Evolutionary conservation across 1,140 invertebrate species (phyloP).

Genomic region (Scaptomyza pallida): DNA sequence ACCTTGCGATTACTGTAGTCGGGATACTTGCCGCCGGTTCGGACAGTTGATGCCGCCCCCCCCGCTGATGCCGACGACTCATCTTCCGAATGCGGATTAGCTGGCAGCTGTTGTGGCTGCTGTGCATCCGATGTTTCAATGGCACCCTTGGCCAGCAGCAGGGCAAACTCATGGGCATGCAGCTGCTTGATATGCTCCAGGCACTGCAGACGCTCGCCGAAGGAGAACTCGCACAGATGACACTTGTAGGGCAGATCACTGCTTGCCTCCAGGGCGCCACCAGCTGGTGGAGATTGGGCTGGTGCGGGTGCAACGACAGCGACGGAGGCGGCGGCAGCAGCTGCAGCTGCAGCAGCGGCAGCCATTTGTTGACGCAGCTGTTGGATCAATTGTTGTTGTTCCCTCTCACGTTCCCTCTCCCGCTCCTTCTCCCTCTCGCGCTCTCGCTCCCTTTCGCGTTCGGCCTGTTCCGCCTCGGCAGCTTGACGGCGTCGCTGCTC

Average conservation of each 20-base stretch:
- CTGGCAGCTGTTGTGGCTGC: slow-evolving; percentile 60
- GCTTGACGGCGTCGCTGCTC: slow-evolving; percentile 70
- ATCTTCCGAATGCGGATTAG: slow-evolving; percentile 52
- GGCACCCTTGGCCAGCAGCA: slow-evolving; percentile 91
- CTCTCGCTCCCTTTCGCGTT: slow-evolving; percentile 47
- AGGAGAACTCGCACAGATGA: slow-evolving; percentile 95
- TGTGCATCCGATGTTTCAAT: slow-evolving; percentile 87
- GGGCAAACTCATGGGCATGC: slow-evolving; percentile 90
- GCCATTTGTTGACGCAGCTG: slow-evolving; percentile 27
- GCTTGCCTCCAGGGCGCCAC: slow-evolving; percentile 29
- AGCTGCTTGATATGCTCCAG: slow-evolving; percentile 91
- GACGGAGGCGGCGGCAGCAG: not conserved
- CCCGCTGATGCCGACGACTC: slow-evolving; percentile 31
- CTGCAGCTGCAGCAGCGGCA: slow-evolving; percentile 45
- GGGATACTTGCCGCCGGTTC: slow-evolving; percentile 88
- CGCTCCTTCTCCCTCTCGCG: slow-evolving; percentile 41
- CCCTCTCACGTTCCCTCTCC: slow-evolving; percentile 29
- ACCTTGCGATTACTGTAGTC: slow-evolving; percentile 96
- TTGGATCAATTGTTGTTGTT: slow-evolving; percentile 46
- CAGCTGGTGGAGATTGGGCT: not conserved
- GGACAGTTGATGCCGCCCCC: slow-evolving; percentile 48
- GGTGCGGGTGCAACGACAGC: not conserved
- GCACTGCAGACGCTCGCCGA: slow-evolving; percentile 90
- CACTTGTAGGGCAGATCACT: slow-evolving; percentile 94
- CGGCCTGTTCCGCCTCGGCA: slow-evolving; percentile 42